phyloP scores from a whole-genome alignment of 64 coral and sea anemone species.

The Dendrophyllia cribrosa region DNA sequence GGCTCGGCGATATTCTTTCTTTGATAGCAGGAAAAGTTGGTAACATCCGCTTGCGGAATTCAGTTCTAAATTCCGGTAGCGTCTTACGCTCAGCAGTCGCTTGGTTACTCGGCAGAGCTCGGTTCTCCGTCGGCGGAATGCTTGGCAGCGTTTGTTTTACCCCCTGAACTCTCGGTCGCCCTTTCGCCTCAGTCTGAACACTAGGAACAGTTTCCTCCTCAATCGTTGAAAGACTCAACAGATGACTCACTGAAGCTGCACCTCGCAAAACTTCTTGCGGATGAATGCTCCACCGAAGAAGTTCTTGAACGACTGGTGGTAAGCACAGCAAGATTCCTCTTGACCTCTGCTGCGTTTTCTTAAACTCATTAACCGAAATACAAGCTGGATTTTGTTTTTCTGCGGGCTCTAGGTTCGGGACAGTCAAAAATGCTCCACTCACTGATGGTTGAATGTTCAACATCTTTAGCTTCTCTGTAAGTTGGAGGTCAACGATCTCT shows the following conservation, averaged over 20 bases:
- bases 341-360: background rate
- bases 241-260: conserved; percentile 8
- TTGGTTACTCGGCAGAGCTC: conserved; percentile 8
- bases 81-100: background rate
- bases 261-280: conserved; percentile 19
- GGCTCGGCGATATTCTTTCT: background rate
- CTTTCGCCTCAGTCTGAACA: background rate
- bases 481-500: background rate
- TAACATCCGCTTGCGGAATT: background rate
- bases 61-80: background rate
- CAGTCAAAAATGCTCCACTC: background rate
- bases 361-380: background rate
- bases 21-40: background rate
- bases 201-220: background rate
- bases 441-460: background rate
- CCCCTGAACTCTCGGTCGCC: background rate
- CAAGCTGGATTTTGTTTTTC: background rate
- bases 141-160: background rate
- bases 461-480: background rate
- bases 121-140: background rate
- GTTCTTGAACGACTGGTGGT: conserved; percentile 10
- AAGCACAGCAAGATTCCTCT: background rate
- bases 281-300: conserved; percentile 8
- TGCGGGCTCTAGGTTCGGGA: background rate
- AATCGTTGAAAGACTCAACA: background rate